Evolutionary conservation across 2,797 vertebrate species (phyloP), one percentile per base, ranked within the genome.

Genomic region (Trematomus bernacchii): DNA sequence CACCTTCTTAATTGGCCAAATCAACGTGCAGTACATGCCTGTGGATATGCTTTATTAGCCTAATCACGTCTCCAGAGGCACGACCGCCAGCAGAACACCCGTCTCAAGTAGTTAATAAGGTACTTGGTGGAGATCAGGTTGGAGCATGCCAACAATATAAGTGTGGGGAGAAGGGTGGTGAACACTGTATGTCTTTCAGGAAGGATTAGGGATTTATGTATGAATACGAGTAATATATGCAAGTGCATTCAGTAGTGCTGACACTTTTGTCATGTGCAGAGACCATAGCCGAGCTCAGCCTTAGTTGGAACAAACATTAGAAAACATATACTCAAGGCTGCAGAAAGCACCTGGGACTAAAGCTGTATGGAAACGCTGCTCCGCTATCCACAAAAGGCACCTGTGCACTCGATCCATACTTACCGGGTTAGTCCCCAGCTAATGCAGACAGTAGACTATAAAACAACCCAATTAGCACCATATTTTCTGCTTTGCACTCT

Each of bases 1-100:
- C 92, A 91, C 90, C 80, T 86, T 70, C 87, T 87, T 94, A 93
- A 93, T 92, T 93, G 91, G 90, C 73, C 74, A 82, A 92, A 94
- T 93, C 88, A 93, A 80, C 72, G 83, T 89, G 90, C 63, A 23
- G 54, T 82, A 91, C 91, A 92, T 89, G 91, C 72, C 76, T 77
- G 73, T 78, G 79, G 90, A 92, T 91, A 83, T 89, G 90, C 89
- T 92, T 89, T 92, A 92, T 94, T 90, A 90, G 77, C 86, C 89
- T 92, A 92, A 93, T 94, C 89, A 93, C 86, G 82, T 85, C 93
- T 89, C 90, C 19, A 54, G 89, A 83, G 93, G 85, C 55, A 43
- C 82, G 86, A 86, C 88, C 87, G 79, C 53, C 23, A 46, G 85
- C 64, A 76, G 76, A 80, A 88, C 85, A 89, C 80, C 79, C 87